Conservation (phyloP, 2,888 invertebrate species). For the Leucophenga maculata region DNA sequence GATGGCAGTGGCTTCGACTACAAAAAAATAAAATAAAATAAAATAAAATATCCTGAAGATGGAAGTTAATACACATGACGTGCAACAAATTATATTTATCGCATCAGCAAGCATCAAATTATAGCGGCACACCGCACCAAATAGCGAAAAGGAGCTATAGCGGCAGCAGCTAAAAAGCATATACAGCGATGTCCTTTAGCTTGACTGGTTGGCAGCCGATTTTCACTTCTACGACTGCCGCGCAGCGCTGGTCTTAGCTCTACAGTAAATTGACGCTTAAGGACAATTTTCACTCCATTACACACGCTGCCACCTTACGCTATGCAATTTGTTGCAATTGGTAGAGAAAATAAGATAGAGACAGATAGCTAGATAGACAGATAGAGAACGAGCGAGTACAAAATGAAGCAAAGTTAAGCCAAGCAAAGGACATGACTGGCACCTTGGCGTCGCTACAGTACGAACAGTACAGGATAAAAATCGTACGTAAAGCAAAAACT, state of each 20-base stretch:
- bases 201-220: conserved; percentile 7
- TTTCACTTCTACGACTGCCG: conserved; percentile 17
- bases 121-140: conserved; percentile 47
- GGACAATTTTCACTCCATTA: conserved; percentile 71
- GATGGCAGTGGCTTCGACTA: not conserved
- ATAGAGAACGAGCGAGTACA: not conserved
- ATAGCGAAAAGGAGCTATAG: conserved; percentile 20
- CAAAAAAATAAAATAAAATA: not conserved
- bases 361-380: not conserved
- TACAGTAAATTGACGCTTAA: conserved; percentile 67
- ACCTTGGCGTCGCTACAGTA: too few species aligned
- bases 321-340: conserved; percentile 27
- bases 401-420: not conserved
- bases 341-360: not conserved
- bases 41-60: conserved; percentile 35
- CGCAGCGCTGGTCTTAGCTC: conserved; percentile 38
- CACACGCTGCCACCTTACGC: conserved; percentile 41
- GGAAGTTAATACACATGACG: conserved; percentile 65
- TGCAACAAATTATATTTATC: conserved; percentile 68
- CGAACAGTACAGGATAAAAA: too few species aligned
- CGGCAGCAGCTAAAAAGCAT: conserved; percentile 16
- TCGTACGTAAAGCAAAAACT: not conserved
- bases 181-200: not conserved
- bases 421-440: conserved; percentile 18
- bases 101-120: conserved; percentile 66